phyloP scores from a whole-genome alignment of 2,113 vertebrate genomes.

The Excalfactoria chinensis region DNA sequence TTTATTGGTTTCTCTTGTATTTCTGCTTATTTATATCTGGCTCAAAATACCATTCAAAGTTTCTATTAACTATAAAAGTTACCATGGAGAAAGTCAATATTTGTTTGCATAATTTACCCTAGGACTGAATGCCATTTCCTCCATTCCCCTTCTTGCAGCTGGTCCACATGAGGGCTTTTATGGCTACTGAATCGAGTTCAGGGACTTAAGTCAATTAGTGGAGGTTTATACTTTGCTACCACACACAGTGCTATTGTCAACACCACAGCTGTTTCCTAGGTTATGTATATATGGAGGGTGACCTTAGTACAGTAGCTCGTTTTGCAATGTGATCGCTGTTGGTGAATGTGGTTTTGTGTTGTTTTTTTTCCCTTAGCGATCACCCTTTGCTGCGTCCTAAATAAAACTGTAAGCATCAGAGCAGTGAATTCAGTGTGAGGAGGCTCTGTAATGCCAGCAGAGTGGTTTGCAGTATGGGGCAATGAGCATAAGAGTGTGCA shows the following conservation, averaged over 20 bases:
- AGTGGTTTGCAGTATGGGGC: fast-evolving
- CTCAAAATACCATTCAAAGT: neutral
- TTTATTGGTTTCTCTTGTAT: neutral
- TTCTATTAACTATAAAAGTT: neutral
- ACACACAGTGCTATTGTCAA: neutral
- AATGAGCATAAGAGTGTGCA: neutral
- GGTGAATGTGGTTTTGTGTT: neutral
- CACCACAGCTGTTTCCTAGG: neutral
- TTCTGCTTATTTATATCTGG: neutral
- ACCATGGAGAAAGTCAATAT: neutral
- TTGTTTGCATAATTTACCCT: neutral
- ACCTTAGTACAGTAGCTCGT: neutral
- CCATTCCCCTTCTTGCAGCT: neutral
- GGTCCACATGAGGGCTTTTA: neutral
- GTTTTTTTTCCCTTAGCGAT: neutral
- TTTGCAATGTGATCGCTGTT: neutral
- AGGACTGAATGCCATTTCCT: neutral
- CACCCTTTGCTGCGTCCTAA: neutral
- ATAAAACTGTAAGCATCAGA: too few species aligned
- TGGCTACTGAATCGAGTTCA: neutral
- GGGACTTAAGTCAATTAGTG: fast-evolving
- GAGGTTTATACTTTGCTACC: neutral
- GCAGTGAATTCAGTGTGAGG: neutral
- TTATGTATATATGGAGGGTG: neutral
- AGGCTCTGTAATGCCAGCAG: neutral